phyloP scores from a whole-genome alignment of 2,797 vertebrate species.

The Podarcis lilfordi region DNA sequence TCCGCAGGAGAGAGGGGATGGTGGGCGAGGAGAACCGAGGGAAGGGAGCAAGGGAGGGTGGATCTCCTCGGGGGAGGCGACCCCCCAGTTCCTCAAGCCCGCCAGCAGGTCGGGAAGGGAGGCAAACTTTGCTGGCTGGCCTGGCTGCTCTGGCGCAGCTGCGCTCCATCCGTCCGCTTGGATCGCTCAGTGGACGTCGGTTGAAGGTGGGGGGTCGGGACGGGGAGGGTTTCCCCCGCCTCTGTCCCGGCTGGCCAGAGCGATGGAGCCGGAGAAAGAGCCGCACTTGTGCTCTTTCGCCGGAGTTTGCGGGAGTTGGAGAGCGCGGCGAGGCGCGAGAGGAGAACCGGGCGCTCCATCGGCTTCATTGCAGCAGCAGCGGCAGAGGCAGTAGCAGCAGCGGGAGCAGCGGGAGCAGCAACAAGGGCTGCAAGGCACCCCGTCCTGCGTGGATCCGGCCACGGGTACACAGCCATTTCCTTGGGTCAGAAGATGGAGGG shows the following conservation, averaged over 20 bases:
- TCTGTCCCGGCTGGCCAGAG: background rate
- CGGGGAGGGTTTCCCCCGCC: rapidly evolving
- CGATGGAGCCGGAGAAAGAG: background rate
- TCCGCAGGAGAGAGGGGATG: background rate
- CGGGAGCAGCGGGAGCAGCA: background rate
- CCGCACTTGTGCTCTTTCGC: background rate
- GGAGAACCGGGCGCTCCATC: background rate
- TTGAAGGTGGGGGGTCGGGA: background rate
- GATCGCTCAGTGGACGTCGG: background rate
- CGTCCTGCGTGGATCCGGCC: background rate
- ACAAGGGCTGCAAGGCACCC: background rate
- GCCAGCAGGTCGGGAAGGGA: background rate
- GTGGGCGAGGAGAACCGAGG: too few species aligned
- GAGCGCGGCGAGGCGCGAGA: background rate
- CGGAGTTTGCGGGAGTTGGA: slow-evolving; percentile 37
- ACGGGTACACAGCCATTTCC: background rate
- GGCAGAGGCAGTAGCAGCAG: background rate
- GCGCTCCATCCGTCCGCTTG: background rate
- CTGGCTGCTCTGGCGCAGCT: background rate
- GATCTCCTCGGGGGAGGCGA: background rate
- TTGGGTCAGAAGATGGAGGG: background rate
- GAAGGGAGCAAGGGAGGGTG: background rate
- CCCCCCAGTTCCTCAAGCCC: too few species aligned
- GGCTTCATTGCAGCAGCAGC: background rate
- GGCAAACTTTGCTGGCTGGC: background rate